A percentile compares a stretch with the other conserved stretches of the same genome.
Evolutionary conservation across 2,888 invertebrate species (phyloP).

Genomic region (Phania funesta): DNA sequence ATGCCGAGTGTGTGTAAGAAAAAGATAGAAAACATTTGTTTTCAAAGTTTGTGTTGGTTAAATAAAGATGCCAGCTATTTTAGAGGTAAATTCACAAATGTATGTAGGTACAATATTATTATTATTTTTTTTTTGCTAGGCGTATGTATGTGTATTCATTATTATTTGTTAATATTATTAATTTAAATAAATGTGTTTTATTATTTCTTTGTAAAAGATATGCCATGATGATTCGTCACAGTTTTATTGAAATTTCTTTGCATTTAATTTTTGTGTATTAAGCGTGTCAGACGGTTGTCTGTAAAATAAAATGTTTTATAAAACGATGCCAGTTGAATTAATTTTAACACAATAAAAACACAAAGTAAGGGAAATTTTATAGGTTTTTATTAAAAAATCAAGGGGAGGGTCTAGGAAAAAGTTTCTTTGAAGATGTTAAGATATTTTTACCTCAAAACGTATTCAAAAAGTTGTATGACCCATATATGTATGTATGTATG

Average conservation of each 20-base stretch:
- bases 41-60: constrained; percentile 76
- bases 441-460: too few species aligned
- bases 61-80: constrained; percentile 72
- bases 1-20: constrained; percentile 72
- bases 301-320: background rate
- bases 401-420: too few species aligned
- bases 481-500: background rate
- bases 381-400: too few species aligned
- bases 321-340: too few species aligned
- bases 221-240: constrained; percentile 70
- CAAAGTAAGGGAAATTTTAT: too few species aligned
- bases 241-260: constrained; percentile 56
- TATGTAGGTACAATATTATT: background rate
- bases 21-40: constrained; percentile 77
- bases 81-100: constrained; percentile 54
- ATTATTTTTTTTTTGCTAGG: background rate
- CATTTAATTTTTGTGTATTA: constrained; percentile 11
- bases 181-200: constrained; percentile 24
- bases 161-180: constrained; percentile 37
- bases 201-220: background rate
- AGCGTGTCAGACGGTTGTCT: background rate
- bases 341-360: background rate
- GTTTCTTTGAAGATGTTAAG: too few species aligned
- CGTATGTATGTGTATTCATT: background rate
- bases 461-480: background rate